Conservation (phyloP, 2,113 vertebrate species). For the Pardalotus punctatus region DNA sequence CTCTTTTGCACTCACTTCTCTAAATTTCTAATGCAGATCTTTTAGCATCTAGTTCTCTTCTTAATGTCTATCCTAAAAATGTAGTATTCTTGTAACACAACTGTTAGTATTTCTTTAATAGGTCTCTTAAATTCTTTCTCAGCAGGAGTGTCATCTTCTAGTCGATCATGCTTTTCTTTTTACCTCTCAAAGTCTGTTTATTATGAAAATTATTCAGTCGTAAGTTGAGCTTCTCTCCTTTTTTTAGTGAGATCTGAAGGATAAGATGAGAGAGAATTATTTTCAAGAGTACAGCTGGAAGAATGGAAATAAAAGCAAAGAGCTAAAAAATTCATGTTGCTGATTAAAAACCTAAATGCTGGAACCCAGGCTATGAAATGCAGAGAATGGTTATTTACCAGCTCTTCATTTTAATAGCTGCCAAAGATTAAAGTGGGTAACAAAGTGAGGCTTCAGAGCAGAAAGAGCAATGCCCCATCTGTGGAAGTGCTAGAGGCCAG, state of each 20-base stretch:
- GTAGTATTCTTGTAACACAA: not conserved
- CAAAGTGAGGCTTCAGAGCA: not conserved
- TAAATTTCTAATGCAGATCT: not conserved
- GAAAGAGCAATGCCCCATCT: not conserved
- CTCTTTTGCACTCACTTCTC: not conserved
- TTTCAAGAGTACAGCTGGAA: not conserved
- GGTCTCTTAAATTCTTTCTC: not conserved
- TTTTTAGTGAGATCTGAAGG: not conserved
- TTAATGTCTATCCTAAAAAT: not conserved
- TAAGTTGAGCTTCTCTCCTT: not conserved
- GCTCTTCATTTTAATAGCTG: not conserved
- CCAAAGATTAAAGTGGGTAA: not conserved
- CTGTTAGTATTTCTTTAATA: not conserved
- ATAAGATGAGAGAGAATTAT: conserved; percentile 7
- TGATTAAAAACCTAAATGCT: not conserved
- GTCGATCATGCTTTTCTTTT: not conserved
- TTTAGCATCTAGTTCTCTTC: not conserved
- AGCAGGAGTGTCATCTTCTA: not conserved
- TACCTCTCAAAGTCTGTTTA: not conserved
- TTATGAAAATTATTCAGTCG: not conserved
- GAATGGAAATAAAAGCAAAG: not conserved
- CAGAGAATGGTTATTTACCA: not conserved
- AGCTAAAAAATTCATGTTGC: not conserved
- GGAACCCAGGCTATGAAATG: not conserved
- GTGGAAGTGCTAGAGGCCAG: not conserved